Evolutionary conservation across 2,113 vertebrate species (phyloP), one percentile per base, ranked within the genome.

Genomic region (Hippocampus guttulatus): DNA sequence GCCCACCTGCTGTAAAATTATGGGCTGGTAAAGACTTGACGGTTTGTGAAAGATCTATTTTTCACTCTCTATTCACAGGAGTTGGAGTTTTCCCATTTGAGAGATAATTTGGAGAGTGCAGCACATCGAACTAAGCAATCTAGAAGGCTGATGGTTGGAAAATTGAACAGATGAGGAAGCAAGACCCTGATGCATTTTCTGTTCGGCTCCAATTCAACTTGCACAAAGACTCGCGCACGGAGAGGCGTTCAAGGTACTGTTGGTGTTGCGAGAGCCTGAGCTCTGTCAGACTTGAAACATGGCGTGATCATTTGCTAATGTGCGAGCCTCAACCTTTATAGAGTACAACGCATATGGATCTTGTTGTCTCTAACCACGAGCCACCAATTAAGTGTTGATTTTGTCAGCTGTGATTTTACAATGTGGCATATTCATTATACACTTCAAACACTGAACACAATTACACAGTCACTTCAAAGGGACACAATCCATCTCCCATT

Each of bases 91-190:
- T 90, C 84, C 79, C 77, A 87, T 88, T 85, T 84, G 76, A 84
- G 87, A 87, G 82, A 89, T 90, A 88, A 92, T 93, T 91, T 89
- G 79, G 82, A 73, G 84, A 78, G 52, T 52, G 85, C 88, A 85
- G 85, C 87, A 80, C 88, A 91, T 89, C 84, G 91, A 90, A 89
- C 81, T 82, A 87, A 75, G 84, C 90, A 91, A 92, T 93, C 87
- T 91, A 79, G 89, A 75, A 67, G 70, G 74, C 78, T 92, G 91
- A 92, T 92, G 85, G 88, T 88, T 79, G 83, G 89, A 88, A 91
- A 91, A 93, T 92, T 92, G 92, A 91, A 92, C 91, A 92, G 90
- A 93, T 89, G 89, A 91, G 85, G 78, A 88, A 83, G 77, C 77
- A 85, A 83, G 80, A 86, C 81, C 81, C 82, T 93, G 90, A 91